Evolutionary conservation across 2,888 invertebrate species (phyloP), one percentile per base, ranked within the genome.

Genomic region (Hyles lineata): DNA sequence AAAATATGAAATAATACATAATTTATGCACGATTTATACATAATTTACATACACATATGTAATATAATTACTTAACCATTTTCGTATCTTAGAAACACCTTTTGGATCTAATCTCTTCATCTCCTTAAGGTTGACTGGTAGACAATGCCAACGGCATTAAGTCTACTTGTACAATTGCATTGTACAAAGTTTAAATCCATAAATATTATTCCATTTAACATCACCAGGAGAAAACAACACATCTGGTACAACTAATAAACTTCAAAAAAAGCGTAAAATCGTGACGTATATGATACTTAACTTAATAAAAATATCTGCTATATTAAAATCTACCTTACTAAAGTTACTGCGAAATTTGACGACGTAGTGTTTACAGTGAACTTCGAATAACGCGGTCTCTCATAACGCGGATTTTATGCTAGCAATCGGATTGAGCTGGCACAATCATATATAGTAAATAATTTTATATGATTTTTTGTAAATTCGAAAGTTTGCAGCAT

Each of bases 281-380:
- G 50, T 23, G 63, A 63, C 11, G 35, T 21, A 63, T 15, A 43
- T 23, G n/a, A 67, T 35, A 15, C 17, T 43, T 25, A 67, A 67
- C 67, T 50, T 67, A 50, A 67, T 43, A 50, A 43, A 43, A 43
- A 43, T n/a, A 67, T 17, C 43, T 67, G 23, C 0, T 67, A 6
- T 21, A 11, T 17, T 21, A 43, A 50, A 67, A 50, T 17, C 23
- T 23, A 67, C 23, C 23, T 67, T 23, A 50, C 21, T 35, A 19
- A 63, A 23, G 23, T 67, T 67, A 50, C 50, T 67, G 50, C 67
- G 43, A 67, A 60, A n/a, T 43, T 15, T 63, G 21, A 67, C 23
- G 67, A 67, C 67, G 23, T 50, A 35, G n/a, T 32, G 0, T 4
- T 5, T 23, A 43, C 21, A 50, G 7, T 43, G 67, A 50, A 50